A percentile compares a stretch with the other conserved stretches of the same genome.
Evolutionary conservation across 2,113 vertebrate genomes (phyloP).

Genomic region (Zosterops hypoxanthus): DNA sequence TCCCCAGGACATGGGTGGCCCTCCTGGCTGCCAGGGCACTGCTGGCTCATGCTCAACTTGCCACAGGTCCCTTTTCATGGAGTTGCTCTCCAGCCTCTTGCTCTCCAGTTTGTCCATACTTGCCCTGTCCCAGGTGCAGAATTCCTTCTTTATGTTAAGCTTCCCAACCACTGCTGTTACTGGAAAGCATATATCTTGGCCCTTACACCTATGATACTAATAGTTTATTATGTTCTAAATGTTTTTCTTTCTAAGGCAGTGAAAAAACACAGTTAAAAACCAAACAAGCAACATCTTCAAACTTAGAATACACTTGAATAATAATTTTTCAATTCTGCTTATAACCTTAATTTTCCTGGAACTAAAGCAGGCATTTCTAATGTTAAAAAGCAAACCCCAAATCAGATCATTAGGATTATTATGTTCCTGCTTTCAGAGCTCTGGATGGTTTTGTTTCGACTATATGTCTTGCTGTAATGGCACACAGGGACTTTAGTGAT

Average conservation of each 20-base stretch:
- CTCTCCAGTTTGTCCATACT: neutral
- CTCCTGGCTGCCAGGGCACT: neutral
- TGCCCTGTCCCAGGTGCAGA: neutral
- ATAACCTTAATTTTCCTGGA: neutral
- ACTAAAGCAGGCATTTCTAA: neutral
- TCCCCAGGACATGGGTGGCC: accelerated
- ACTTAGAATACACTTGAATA: neutral
- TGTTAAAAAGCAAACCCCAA: neutral
- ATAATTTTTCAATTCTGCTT: neutral
- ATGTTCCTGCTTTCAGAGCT: neutral
- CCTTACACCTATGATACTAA: neutral
- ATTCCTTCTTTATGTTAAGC: neutral
- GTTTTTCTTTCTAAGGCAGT: neutral
- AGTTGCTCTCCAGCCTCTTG: neutral
- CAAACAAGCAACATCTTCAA: neutral
- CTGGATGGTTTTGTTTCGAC: neutral
- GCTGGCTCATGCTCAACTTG: accelerated
- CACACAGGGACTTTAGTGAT: neutral
- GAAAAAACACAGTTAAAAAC: neutral
- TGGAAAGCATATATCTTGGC: neutral
- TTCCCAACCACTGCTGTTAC: neutral
- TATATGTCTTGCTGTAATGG: neutral
- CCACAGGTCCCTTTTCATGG: neutral
- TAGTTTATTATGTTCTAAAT: neutral
- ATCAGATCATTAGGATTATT: neutral